These are phyloP conservation scores for Chionis minor DNA, from an alignment of 2,113 vertebrate genomes.

Conservation along the genomic window DNA sequence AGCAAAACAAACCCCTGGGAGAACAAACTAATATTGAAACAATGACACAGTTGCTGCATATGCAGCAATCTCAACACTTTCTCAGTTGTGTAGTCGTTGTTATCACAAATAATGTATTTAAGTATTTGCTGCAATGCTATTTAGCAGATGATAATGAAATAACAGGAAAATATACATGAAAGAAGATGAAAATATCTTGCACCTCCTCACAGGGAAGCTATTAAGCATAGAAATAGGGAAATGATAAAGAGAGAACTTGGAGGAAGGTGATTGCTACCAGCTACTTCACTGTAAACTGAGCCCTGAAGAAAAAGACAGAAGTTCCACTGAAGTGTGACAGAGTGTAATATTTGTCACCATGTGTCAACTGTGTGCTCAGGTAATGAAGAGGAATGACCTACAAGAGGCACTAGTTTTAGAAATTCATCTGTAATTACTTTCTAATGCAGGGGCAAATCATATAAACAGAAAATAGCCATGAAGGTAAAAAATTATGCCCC, in stretches of 20 bases:
- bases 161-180: background rate
- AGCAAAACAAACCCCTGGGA: background rate
- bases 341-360: background rate
- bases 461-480: background rate
- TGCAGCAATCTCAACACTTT: slow-evolving; percentile 8
- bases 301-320: background rate
- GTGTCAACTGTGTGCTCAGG: background rate
- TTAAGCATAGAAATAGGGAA: background rate
- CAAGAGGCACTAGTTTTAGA: background rate
- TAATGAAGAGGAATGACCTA: background rate
- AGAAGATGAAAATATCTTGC: background rate
- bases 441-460: background rate
- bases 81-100: background rate
- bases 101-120: background rate
- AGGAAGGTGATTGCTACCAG: background rate
- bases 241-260: background rate
- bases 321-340: background rate
- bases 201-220: background rate
- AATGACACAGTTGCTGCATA: background rate
- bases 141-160: slow-evolving; percentile 24
- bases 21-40: background rate
- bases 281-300: background rate
- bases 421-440: background rate
- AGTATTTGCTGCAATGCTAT: background rate
- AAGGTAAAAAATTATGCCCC: background rate